A percentile compares a stretch with the other conserved stretches of the same genome.
Evolutionary conservation across 1,140 invertebrate genomes (phyloP).

Genomic region (Parasteatoda tepidariorum): DNA sequence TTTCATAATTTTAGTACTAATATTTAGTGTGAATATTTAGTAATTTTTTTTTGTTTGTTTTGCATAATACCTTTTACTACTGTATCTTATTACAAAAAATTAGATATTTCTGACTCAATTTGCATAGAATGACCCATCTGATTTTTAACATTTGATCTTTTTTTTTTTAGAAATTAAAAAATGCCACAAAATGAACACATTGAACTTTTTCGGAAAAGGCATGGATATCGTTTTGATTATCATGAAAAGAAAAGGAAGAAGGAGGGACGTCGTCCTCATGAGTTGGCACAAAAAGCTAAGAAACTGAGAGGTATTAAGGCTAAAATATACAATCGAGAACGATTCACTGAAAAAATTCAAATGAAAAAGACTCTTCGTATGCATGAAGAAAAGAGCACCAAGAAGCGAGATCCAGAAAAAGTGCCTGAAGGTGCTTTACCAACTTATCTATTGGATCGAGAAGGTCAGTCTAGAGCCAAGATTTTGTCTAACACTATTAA

Average conservation of each 20-base stretch:
- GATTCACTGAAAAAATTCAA: conserved; percentile 97
- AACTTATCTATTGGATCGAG: conserved; percentile 95
- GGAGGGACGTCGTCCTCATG: conserved; percentile 92
- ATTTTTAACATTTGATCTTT: not conserved
- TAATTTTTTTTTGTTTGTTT: no score
- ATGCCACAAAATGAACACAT: conserved; percentile 99
- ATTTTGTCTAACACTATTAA: conserved; percentile 99
- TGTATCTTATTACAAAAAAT: no score
- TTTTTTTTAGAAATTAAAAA: conserved; percentile 64
- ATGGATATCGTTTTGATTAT: conserved; percentile 96
- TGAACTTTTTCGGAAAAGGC: conserved; percentile 94
- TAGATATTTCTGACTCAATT: no score
- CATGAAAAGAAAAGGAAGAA: conserved; percentile 96
- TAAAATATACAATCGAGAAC: conserved; percentile 96
- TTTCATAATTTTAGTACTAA: no score
- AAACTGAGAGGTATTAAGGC: conserved; percentile 96
- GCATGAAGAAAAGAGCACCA: conserved; percentile 84
- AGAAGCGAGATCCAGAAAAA: conserved; percentile 77
- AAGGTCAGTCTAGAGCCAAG: conserved; percentile 93
- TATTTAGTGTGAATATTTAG: no score
- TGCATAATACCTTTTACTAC: no score
- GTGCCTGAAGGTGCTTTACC: conserved; percentile 91
- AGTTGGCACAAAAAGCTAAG: conserved; percentile 88
- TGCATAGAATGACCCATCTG: not conserved
- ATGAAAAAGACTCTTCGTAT: conserved; percentile 98